Conservation (phyloP, 2,888 invertebrate genomes). For the Cataglyphis rosenhaueri region DNA sequence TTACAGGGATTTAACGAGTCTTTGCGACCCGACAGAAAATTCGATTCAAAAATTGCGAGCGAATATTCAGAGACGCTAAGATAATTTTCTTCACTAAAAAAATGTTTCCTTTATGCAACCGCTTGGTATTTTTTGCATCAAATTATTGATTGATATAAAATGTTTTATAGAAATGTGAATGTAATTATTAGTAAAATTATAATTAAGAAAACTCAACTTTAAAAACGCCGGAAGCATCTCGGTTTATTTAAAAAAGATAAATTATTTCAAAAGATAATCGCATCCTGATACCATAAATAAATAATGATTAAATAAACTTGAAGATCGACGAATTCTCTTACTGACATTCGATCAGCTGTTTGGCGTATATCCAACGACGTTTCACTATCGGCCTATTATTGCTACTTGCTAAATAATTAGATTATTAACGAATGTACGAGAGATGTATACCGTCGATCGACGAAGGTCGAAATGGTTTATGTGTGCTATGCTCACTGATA, state of each 20-base stretch:
- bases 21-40: not conserved
- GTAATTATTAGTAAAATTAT: not conserved
- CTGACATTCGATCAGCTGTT: conserved; percentile 53
- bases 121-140: not conserved
- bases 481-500: too few species aligned
- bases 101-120: not conserved
- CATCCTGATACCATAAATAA: not conserved
- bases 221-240: not conserved
- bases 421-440: not conserved
- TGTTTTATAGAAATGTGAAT: not conserved
- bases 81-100: not conserved
- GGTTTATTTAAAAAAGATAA: not conserved
- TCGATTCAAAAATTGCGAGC: not conserved
- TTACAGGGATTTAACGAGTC: not conserved
- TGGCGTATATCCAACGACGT: conserved; percentile 22
- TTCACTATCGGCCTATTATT: not conserved
- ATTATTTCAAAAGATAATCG: not conserved
- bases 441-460: not conserved
- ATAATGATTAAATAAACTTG: not conserved
- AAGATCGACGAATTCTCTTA: conserved; percentile 14
- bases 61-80: not conserved
- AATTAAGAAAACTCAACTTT: not conserved
- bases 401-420: not conserved
- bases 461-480: not conserved
- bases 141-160: not conserved